Evolutionary conservation across 37 sponge, comb jelly and placozoan genomes (phyloP).

Genomic region (Spongilla lacustris): DNA sequence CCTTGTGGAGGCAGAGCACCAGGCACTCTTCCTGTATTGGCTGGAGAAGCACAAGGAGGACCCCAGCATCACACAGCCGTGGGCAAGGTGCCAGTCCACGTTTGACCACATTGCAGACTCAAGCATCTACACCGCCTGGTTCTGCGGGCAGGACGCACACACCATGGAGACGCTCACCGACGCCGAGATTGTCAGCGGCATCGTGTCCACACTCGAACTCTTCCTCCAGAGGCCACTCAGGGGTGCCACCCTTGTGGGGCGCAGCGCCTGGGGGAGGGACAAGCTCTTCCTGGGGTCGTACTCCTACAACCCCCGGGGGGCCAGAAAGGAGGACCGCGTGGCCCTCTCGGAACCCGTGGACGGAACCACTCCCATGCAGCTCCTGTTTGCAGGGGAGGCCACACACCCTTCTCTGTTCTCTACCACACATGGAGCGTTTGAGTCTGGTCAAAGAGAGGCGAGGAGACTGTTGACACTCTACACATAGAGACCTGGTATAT

Average conservation of each 20-base stretch:
- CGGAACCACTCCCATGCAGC: slow-evolving; percentile 46
- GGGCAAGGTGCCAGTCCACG: neutral
- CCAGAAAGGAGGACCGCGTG: neutral
- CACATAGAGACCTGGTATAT: neutral
- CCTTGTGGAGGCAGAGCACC: neutral
- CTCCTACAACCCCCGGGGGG: neutral
- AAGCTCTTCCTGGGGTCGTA: slow-evolving; percentile 51
- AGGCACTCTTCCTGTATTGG: slow-evolving; percentile 37
- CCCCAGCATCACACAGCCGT: slow-evolving; percentile 23
- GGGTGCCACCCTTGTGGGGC: neutral
- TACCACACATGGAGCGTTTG: slow-evolving; percentile 69
- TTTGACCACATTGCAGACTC: slow-evolving; percentile 22
- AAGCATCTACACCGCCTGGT: slow-evolving; percentile 32
- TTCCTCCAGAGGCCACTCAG: slow-evolving; percentile 12
- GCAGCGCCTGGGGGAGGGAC: slow-evolving; percentile 27
- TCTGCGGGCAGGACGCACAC: slow-evolving; percentile 27
- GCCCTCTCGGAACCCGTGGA: slow-evolving; percentile 34
- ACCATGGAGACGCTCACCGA: slow-evolving; percentile 12
- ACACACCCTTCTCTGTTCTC: slow-evolving; percentile 36
- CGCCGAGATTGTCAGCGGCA: slow-evolving; percentile 16
- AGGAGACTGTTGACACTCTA: slow-evolving; percentile 17
- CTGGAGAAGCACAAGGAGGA: slow-evolving; percentile 17
- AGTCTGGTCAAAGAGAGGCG: slow-evolving; percentile 66
- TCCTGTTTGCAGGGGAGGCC: slow-evolving; percentile 83
- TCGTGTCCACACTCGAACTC: slow-evolving; percentile 29